Evolutionary conservation across 2,888 invertebrate genomes (phyloP).

Genomic region (Nymphalis c-album): DNA sequence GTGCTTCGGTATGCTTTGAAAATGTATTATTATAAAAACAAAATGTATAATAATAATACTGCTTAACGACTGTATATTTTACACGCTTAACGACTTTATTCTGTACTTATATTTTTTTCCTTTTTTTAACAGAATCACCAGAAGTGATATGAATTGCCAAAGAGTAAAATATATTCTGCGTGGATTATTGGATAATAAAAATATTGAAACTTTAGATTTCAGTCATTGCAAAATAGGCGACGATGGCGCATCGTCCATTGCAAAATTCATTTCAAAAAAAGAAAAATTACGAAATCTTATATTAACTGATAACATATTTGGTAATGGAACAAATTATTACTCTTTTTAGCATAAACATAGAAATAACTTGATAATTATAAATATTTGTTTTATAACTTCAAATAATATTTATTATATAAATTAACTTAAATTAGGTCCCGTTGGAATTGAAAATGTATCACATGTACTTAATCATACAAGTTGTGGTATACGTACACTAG

Average conservation of each 20-base stretch:
- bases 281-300: slow-evolving; percentile 71
- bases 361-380: background rate
- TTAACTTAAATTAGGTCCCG: slow-evolving; percentile 57
- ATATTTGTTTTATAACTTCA: background rate
- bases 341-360: no score
- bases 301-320: slow-evolving; percentile 80
- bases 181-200: slow-evolving; percentile 61
- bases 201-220: slow-evolving; percentile 82
- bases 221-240: slow-evolving; percentile 84
- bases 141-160: slow-evolving; percentile 74
- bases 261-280: slow-evolving; percentile 77
- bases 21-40: background rate
- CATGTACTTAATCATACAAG: slow-evolving; percentile 67
- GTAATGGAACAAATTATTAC: slow-evolving; percentile 44
- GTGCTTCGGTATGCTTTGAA: slow-evolving; percentile 55
- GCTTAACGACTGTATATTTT: no score
- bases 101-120: background rate
- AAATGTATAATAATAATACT: background rate
- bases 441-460: slow-evolving; percentile 68
- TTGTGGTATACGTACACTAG: slow-evolving; percentile 64
- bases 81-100: background rate
- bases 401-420: background rate
- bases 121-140: slow-evolving; percentile 60
- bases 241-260: slow-evolving; percentile 82
- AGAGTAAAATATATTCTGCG: slow-evolving; percentile 70